Evolutionary conservation across 2,888 invertebrate species (phyloP), one percentile per base, ranked within the genome.

Genomic region (Macaria liturata): DNA sequence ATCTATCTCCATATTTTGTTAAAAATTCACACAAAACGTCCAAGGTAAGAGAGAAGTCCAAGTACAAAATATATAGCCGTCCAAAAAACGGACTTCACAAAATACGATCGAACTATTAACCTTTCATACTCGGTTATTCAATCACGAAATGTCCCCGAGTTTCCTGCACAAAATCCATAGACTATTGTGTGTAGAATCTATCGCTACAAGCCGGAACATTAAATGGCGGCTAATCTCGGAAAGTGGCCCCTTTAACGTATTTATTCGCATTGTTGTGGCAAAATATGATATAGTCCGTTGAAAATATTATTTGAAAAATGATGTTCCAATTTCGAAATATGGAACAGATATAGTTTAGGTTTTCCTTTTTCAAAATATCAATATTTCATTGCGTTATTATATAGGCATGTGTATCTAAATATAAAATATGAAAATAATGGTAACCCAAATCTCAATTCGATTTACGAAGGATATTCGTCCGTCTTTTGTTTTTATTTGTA

Each of bases 201-300:
- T 57, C 65, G 60, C 61, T 60, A 63, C 59, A 9, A 53, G 74
- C 80, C 83, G 85, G 82, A 68, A 74, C 83, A 84, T n/a, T 86
- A 84, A 83, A 68, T 59, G 54, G 49, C 61, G 62, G 80, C 78
- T 86, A 86, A 87, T 87, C 86, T 84, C 45, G 67, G 74, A 81
- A 81, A 86, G 86, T 84, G 83, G 75, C 66, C 70, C 66, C 72
- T 71, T 74, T 74, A 75, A 66, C 67, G 69, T 70, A 64, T 59
- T 57, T 61, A 58, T 62, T 70, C 52, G 64, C 67, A 75, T 81
- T 80, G 81, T 78, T 75, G 79, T 67, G 64, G 57, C 70, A 80
- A 78, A 76, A 74, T 75, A 77, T 73, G 63, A 57, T 59, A 32
- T 55, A 9, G 45, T 32, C 44, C 46, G 39, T 48, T 43, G 20